Evolutionary conservation across 2,888 invertebrate species (phyloP).

Genomic region (Rhingia campestris): DNA sequence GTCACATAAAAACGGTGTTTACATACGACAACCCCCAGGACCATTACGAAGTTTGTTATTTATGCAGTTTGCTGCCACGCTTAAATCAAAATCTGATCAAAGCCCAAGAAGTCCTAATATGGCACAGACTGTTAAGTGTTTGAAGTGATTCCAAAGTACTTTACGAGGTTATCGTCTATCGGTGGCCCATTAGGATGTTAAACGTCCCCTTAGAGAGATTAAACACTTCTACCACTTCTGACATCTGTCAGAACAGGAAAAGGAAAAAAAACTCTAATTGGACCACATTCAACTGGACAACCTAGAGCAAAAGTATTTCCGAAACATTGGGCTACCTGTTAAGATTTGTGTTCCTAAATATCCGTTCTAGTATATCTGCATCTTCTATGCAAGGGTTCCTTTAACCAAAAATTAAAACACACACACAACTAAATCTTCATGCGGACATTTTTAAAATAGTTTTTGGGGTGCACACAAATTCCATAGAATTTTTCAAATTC

Average conservation of each 20-base stretch:
- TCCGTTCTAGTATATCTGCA: too few relatives aligned
- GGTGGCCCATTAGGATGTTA: neutral
- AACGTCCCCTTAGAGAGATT: neutral
- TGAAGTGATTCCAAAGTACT: too few relatives aligned
- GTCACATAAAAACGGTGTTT: too few relatives aligned
- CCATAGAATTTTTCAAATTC: conserved; percentile 69
- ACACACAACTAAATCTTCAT: neutral
- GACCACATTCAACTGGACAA: conserved; percentile 6
- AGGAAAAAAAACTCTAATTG: conserved; percentile 15
- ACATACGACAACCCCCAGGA: too few relatives aligned
- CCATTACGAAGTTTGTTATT: too few relatives aligned
- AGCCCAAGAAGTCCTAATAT: too few relatives aligned
- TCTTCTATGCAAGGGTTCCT: conserved; percentile 15
- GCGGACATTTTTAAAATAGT: conserved; percentile 33
- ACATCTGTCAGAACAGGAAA: neutral
- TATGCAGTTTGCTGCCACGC: too few relatives aligned
- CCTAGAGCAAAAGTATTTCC: conserved; percentile 1
- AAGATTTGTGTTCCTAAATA: conserved; percentile 19
- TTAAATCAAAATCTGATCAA: too few relatives aligned
- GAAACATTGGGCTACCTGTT: conserved; percentile 52
- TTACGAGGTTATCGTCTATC: neutral
- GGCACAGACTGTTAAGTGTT: too few relatives aligned
- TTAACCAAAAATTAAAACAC: conserved; percentile 4
- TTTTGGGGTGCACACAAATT: conserved; percentile 54
- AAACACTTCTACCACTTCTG: neutral